Percentiles rank a stretch among this genome's conserved stretches.
Conservation (phyloP, 2,797 vertebrate genomes). For the Schizopygopsis pylzovi region DNA sequence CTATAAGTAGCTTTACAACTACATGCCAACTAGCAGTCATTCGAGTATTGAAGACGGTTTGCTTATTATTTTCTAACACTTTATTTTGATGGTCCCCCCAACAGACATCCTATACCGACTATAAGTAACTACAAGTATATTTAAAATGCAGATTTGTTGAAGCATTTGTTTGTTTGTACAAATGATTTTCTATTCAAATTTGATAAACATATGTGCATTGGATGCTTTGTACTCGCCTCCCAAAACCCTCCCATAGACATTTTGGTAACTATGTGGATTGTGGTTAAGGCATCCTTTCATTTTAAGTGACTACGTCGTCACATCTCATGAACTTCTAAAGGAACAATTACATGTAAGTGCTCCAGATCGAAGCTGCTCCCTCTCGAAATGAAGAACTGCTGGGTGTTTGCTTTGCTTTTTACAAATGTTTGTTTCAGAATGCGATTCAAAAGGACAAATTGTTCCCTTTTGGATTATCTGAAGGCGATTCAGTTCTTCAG, state of each 20-base stretch:
- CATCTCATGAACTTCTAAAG: slow-evolving; percentile 15
- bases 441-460: slow-evolving; percentile 67
- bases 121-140: neutral
- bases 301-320: slow-evolving; percentile 33
- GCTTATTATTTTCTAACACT: neutral
- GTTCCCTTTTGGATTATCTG: slow-evolving; percentile 69
- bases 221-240: neutral
- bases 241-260: slow-evolving; percentile 16
- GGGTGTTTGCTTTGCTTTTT: slow-evolving; percentile 28
- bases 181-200: neutral
- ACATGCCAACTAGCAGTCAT: neutral
- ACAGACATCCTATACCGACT: neutral
- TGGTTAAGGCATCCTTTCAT: slow-evolving; percentile 33
- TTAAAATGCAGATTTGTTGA: neutral
- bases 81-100: neutral
- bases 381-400: slow-evolving; percentile 35
- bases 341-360: neutral
- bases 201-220: neutral
- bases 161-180: neutral
- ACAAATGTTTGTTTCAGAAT: slow-evolving; percentile 38
- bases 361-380: neutral
- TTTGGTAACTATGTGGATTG: slow-evolving; percentile 22
- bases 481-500: slow-evolving; percentile 69
- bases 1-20: neutral
- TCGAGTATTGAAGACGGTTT: neutral